Evolutionary conservation across 2,797 vertebrate genomes (phyloP), one percentile per base, ranked within the genome.

Genomic region (Silurus lanzhouensis): DNA sequence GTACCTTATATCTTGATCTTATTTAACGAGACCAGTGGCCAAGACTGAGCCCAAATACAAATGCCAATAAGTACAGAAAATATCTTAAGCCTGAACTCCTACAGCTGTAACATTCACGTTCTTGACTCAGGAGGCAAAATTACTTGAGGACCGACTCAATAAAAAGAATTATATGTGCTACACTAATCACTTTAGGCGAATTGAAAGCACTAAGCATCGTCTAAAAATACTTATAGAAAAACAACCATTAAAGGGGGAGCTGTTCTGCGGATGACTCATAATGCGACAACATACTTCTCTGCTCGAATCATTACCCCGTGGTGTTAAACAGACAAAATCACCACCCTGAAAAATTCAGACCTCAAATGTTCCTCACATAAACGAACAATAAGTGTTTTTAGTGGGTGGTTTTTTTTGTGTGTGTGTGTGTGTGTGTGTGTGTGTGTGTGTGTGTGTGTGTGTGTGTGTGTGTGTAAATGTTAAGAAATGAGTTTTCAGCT

Each of bases 171-270:
- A 68, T 72, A 83, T 58, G 76, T 67, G 44, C n/a, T 64, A 86
- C 25, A 80, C 85, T 84, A 87, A 87, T 89, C 75, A 81, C 27
- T 22, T 77, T 60, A 77, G 17, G 25, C 55, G 44, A 83, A 87
- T 13, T 38, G 55, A 5, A 14, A 67, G n/a, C 44, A 82, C 63
- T 52, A 22, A 13, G 55, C 38, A 38, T 81, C 52, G 2, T 1
- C 52, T 70, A 20, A 82, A 82, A 82, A 82, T 80, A 74, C 55
- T n/a, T 46, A 44, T 60, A 63, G 68, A 52, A 61, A 83, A 83
- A 83, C 44, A 57, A 52, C 71, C 22, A 2, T 22, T 22, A 55
- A 46, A 38, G 38, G 31, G 58, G 31, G 10, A 77, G 7, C 82
- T 31, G 25, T 74, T 75, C 52, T 48, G 58, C 3, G n/a, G 17